phyloP scores from a whole-genome alignment of 1,140 invertebrate species.

The Acyrthosiphon pisum region DNA sequence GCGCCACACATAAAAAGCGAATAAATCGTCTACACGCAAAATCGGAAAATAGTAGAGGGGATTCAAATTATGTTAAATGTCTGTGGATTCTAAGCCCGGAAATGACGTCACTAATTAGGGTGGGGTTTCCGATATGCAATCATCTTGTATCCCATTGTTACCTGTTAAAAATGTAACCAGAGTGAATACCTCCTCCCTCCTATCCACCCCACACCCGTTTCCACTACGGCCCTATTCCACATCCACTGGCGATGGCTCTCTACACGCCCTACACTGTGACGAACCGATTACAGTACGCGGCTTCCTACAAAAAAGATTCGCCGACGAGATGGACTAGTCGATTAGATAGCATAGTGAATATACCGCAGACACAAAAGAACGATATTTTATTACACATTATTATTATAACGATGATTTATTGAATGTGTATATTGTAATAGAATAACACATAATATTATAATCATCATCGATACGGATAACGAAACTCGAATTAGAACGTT shows the following conservation, averaged over 20 bases:
- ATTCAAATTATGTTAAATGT: constrained; percentile 54
- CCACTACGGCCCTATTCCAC: not conserved
- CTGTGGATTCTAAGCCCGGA: constrained; percentile 50
- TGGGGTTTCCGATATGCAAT: constrained; percentile 55
- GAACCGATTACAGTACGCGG: constrained; percentile 50
- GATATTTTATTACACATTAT: constrained; percentile 14
- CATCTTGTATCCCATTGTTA: constrained; percentile 54
- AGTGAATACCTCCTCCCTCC: constrained; percentile 26
- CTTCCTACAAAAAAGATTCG: constrained; percentile 53
- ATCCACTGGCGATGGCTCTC: constrained; percentile 26
- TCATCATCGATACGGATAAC: not conserved
- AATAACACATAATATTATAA: not conserved
- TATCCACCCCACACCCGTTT: not conserved
- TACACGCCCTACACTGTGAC: constrained; percentile 54
- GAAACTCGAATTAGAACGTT: not conserved
- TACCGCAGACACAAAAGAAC: constrained; percentile 17
- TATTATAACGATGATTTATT: constrained; percentile 22
- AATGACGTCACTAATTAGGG: constrained; percentile 56
- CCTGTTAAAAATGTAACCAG: constrained; percentile 55
- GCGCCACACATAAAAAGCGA: constrained; percentile 34
- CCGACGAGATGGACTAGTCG: constrained; percentile 38
- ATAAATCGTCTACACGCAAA: constrained; percentile 46
- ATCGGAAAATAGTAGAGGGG: not conserved
- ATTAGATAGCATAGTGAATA: constrained; percentile 24
- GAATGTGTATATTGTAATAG: not conserved